These are phyloP conservation scores for Asobara japonica DNA, from an alignment of 1,140 invertebrate genomes.

Conservation along the genomic window DNA sequence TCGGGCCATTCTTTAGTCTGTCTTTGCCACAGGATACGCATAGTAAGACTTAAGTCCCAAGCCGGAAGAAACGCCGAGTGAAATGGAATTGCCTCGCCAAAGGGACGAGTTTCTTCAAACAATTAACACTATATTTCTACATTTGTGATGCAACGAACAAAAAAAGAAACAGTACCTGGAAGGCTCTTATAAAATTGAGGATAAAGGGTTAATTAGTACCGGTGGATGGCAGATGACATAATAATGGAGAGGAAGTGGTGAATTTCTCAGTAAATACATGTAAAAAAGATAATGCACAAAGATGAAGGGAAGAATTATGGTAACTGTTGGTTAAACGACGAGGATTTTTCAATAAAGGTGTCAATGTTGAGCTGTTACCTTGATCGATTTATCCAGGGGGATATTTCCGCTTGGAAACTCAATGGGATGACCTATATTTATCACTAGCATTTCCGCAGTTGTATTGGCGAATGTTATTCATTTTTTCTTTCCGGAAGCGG, in stretches of 20 bases:
- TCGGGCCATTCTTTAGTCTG: conserved; percentile 19
- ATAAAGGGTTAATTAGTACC: background rate
- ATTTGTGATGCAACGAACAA: background rate
- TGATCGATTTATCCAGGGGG: background rate
- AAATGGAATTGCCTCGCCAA: background rate
- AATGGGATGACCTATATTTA: background rate
- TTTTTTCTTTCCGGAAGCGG: too few species aligned
- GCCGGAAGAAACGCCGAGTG: background rate
- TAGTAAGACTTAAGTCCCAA: conserved; percentile 1
- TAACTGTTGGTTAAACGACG: background rate
- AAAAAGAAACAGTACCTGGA: background rate
- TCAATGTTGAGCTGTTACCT: too few species aligned
- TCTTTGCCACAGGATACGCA: background rate
- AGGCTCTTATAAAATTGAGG: background rate
- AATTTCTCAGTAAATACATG: background rate
- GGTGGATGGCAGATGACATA: background rate
- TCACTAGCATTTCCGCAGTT: background rate
- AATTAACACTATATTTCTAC: background rate
- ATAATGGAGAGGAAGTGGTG: conserved; percentile 10
- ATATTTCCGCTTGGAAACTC: background rate
- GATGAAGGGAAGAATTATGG: background rate
- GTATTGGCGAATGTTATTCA: too few species aligned
- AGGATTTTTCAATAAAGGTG: background rate
- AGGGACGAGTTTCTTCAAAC: background rate
- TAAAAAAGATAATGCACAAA: background rate